Evolutionary conservation across 2,888 invertebrate species (phyloP).

Genomic region (Boloria selene): DNA sequence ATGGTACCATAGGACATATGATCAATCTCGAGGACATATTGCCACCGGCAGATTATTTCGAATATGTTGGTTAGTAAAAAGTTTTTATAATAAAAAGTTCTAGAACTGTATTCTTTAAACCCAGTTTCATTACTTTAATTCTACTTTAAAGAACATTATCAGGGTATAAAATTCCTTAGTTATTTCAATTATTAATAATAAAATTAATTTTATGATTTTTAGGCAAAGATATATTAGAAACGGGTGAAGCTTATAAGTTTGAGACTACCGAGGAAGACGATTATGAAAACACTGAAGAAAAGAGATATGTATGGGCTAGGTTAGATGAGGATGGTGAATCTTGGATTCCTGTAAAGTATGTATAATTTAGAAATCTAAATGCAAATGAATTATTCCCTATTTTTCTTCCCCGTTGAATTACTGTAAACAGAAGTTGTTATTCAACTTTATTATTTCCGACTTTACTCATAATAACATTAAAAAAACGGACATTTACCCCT

Average conservation of each 20-base stretch:
- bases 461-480: too few species aligned
- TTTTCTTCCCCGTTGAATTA: too few species aligned
- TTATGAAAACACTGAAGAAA: constrained; percentile 28
- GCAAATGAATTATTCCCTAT: too few species aligned
- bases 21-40: constrained; percentile 39
- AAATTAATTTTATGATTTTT: neutral
- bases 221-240: constrained; percentile 53
- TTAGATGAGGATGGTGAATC: constrained; percentile 40
- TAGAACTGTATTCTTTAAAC: neutral
- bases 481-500: too few species aligned
- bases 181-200: neutral
- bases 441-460: too few species aligned
- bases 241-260: constrained; percentile 51
- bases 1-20: constrained; percentile 25
- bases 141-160: too few species aligned
- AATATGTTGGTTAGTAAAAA: constrained; percentile 47
- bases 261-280: constrained; percentile 29
- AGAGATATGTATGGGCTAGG: constrained; percentile 54
- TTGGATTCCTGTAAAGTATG: constrained; percentile 63
- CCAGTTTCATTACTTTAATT: neutral
- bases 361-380: neutral
- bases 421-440: too few species aligned
- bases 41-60: constrained; percentile 43
- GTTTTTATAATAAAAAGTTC: neutral
- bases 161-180: too few species aligned